Percentiles rank a stretch among this genome's conserved stretches.
phyloP scores from a whole-genome alignment of 2,888 invertebrate genomes.

The Pogonocherus hispidulus region DNA sequence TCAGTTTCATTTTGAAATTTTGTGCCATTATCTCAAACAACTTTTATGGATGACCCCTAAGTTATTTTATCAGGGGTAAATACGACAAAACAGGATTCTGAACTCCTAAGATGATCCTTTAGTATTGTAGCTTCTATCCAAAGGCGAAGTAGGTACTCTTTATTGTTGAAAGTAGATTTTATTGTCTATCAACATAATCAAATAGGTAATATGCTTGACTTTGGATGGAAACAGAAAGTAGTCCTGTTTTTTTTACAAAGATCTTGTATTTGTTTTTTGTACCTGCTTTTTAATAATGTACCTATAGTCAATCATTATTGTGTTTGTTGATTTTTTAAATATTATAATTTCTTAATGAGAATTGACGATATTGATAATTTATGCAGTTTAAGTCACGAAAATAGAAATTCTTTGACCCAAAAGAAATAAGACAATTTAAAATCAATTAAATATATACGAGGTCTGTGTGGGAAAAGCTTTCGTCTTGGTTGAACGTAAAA shows the following conservation, averaged over 20 bases:
- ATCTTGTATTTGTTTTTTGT: background rate
- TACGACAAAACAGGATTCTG: background rate
- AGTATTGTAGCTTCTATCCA: background rate
- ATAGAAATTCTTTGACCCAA: background rate
- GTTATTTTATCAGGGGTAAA: background rate
- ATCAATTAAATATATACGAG: too few species aligned
- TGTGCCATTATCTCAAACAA: background rate
- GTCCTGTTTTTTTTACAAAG: background rate
- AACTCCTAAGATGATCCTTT: background rate
- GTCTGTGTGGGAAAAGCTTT: too few species aligned
- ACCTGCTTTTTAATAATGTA: constrained; percentile 15
- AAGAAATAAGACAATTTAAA: too few species aligned
- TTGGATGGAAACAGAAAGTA: background rate
- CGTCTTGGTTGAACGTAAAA: too few species aligned
- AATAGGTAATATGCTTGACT: background rate
- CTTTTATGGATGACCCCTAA: background rate
- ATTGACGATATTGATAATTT: constrained; percentile 18
- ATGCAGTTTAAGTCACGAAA: background rate
- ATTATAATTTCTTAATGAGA: background rate
- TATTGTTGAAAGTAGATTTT: background rate
- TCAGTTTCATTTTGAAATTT: background rate
- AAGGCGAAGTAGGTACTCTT: background rate
- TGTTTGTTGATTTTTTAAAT: constrained; percentile 10
- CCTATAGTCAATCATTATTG: background rate
- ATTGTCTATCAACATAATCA: background rate